These are phyloP conservation scores for Triplophysa rosa DNA, from an alignment of 2,113 vertebrate genomes.

Conservation along the genomic window DNA sequence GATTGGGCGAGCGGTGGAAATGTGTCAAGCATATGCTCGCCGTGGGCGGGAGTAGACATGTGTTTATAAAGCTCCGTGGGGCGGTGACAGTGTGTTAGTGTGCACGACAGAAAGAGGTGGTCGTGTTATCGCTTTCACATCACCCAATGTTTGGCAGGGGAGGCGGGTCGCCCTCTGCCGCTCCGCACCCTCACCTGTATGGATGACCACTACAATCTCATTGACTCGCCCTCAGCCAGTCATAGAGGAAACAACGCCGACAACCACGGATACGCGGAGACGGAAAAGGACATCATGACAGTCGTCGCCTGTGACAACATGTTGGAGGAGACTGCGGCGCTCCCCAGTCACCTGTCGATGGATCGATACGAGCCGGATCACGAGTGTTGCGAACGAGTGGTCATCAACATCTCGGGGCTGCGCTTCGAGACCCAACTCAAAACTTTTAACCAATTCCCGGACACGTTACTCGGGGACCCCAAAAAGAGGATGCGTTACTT, in stretches of 20 bases:
- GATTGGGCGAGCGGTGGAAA: constrained; percentile 66
- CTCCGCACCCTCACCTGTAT: constrained; percentile 74
- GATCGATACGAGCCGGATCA: constrained; percentile 75
- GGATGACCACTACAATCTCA: constrained; percentile 84
- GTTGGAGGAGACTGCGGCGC: constrained; percentile 78
- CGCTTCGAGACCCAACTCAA: constrained; percentile 96
- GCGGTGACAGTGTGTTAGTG: constrained; percentile 58
- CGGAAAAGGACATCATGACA: constrained; percentile 82
- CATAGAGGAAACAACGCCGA: constrained; percentile 68
- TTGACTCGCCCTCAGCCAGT: constrained; percentile 74
- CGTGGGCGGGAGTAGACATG: constrained; percentile 71
- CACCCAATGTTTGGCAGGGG: constrained; percentile 62
- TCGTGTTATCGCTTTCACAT: constrained; percentile 52
- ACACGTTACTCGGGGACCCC: constrained; percentile 93
- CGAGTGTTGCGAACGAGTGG: constrained; percentile 90
- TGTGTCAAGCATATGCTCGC: constrained; percentile 70
- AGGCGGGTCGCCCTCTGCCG: constrained; percentile 69
- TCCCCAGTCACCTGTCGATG: constrained; percentile 67
- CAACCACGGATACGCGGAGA: constrained; percentile 76
- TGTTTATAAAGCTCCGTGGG: constrained; percentile 63
- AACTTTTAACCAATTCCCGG: constrained; percentile 94
- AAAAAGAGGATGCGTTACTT: constrained; percentile 96
- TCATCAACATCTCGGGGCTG: constrained; percentile 96
- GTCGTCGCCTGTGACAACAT: constrained; percentile 80
- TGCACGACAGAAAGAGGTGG: constrained; percentile 42